Evolutionary conservation across 2,113 vertebrate genomes (phyloP).

Genomic region (Piprites chloris): DNA sequence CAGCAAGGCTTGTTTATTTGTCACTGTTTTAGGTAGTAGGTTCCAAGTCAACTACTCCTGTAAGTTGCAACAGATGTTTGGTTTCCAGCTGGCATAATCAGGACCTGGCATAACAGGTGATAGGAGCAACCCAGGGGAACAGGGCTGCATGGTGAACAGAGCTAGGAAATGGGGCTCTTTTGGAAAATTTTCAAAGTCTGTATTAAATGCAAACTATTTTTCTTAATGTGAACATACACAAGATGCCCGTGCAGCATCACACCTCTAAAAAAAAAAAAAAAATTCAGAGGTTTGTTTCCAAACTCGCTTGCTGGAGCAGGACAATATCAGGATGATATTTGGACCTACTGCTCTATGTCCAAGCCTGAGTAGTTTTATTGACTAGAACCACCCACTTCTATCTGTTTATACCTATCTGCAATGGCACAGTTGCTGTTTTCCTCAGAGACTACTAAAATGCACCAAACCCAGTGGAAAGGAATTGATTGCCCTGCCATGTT

Average conservation of each 20-base stretch:
- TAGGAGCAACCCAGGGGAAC: not conserved
- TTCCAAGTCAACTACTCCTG: not conserved
- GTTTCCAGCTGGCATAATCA: not conserved
- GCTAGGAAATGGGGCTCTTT: not conserved
- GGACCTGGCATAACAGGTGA: fast-evolving
- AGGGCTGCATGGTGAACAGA: not conserved
- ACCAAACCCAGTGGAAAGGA: not conserved
- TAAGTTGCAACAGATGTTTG: not conserved
- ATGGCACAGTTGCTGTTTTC: not conserved
- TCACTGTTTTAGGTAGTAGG: not conserved
- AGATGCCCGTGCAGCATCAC: not conserved
- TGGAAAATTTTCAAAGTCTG: not conserved
- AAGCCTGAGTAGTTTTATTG: not conserved
- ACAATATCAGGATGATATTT: not conserved
- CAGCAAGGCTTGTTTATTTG: not conserved
- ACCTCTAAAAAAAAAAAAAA: not conserved
- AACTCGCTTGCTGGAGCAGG: not conserved
- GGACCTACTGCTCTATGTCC: not conserved
- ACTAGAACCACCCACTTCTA: not conserved
- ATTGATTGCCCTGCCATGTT: not conserved
- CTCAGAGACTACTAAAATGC: not conserved
- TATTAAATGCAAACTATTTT: not conserved
- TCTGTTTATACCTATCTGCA: not conserved
- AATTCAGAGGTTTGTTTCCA: not conserved
- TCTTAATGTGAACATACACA: not conserved